phyloP scores from a whole-genome alignment of 2,888 invertebrate species.

The Mesorhabditis sp. region DNA sequence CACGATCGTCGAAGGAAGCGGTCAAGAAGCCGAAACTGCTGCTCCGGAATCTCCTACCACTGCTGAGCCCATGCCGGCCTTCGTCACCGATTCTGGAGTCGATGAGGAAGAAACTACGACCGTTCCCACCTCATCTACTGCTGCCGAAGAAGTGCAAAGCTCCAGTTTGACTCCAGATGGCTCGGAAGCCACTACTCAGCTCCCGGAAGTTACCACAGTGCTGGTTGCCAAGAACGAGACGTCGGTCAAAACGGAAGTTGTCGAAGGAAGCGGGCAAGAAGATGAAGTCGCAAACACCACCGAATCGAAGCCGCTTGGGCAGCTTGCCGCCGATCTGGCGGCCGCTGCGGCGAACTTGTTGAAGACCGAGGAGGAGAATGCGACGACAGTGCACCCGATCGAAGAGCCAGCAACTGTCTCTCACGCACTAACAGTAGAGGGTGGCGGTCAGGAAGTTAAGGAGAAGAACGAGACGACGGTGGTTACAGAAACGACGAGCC shows the following conservation, averaged over 20 bases:
- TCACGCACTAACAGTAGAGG: neutral
- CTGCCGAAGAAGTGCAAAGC: neutral
- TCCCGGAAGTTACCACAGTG: neutral
- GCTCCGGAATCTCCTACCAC: constrained; percentile 5
- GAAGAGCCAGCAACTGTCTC: neutral
- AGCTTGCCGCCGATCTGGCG: neutral
- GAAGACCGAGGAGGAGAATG: constrained; percentile 8
- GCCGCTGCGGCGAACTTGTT: constrained; percentile 1
- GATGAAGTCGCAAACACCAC: constrained; percentile 17
- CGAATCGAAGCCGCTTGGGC: neutral
- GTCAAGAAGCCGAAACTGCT: neutral
- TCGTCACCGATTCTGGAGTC: constrained; percentile 14
- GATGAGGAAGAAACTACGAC: no score
- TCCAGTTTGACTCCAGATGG: neutral
- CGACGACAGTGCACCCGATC: neutral
- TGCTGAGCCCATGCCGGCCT: neutral
- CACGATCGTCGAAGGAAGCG: neutral
- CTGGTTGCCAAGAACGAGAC: neutral
- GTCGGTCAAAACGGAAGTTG: neutral
- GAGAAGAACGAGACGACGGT: neutral
- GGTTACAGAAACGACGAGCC: constrained; percentile 9
- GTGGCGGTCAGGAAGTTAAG: neutral
- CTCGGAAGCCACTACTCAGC: neutral
- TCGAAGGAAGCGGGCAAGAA: neutral
- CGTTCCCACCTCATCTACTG: no score